Conservation (phyloP, 1,140 invertebrate genomes). For the Eufriesea mexicana region DNA sequence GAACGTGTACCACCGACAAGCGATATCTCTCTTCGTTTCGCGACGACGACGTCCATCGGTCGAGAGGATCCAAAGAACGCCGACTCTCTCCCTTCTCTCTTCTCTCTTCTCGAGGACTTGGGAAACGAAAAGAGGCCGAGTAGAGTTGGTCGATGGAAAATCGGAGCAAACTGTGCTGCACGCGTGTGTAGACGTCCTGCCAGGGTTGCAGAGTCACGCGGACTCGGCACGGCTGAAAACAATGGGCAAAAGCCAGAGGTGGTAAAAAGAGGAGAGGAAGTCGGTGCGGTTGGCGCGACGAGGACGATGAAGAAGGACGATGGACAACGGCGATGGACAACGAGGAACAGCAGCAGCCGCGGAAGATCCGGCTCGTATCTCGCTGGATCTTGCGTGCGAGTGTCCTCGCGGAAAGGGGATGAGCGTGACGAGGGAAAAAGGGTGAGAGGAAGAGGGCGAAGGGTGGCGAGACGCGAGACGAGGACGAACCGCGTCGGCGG, state of each 20-base stretch:
- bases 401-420: conserved; percentile 55
- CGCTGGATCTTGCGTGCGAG: conserved; percentile 76
- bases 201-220: neutral
- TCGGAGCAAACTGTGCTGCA: neutral
- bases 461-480: neutral
- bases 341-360: conserved; percentile 43
- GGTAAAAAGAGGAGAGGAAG: neutral
- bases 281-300: neutral
- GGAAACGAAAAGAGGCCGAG: too few species aligned
- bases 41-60: too few species aligned
- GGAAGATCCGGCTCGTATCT: conserved; percentile 70
- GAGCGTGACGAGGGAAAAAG: conserved; percentile 10
- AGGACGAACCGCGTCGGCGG: conserved; percentile 40
- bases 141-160: neutral
- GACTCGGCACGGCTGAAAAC: conserved; percentile 3
- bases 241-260: neutral
- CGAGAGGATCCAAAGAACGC: too few species aligned
- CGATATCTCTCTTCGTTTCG: neutral
- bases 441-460: neutral
- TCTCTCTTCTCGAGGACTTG: too few species aligned
- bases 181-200: neutral
- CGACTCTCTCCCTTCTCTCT: too few species aligned
- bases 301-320: conserved; percentile 1
- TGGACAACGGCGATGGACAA: conserved; percentile 5
- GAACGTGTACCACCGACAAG: neutral